phyloP scores from a whole-genome alignment of 2,113 vertebrate genomes.

The Salvator merianae region DNA sequence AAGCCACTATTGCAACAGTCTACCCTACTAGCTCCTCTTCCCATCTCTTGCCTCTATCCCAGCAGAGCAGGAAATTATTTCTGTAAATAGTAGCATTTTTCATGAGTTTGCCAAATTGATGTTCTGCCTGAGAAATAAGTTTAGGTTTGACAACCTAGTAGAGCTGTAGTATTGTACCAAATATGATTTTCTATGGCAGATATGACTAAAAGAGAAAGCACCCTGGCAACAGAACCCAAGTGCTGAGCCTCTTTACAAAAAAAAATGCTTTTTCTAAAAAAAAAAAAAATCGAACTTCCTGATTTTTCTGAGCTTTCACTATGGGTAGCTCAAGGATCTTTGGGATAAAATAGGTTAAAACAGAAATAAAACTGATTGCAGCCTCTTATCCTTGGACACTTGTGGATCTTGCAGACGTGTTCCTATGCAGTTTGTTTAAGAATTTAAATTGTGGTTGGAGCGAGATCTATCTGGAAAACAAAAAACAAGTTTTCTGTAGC shows the following conservation, averaged over 20 bases:
- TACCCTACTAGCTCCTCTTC: too few relatives aligned
- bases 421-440: not conserved
- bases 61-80: not conserved
- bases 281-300: not conserved
- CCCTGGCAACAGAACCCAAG: not conserved
- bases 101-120: not conserved
- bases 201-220: not conserved
- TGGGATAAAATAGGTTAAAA: not conserved
- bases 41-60: not conserved
- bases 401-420: not conserved
- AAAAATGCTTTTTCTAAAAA: too few relatives aligned
- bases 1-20: not conserved
- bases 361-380: not conserved
- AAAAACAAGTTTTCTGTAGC: not conserved
- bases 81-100: not conserved
- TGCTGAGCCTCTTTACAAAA: not conserved
- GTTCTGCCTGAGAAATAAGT: not conserved
- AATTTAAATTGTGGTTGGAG: not conserved
- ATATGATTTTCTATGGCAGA: not conserved
- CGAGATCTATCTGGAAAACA: not conserved
- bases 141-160: not conserved
- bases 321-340: not conserved
- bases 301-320: not conserved
- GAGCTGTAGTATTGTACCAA: not conserved
- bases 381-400: not conserved